Evolutionary conservation across 2,888 invertebrate species (phyloP).

Genomic region (Globia sparganii): DNA sequence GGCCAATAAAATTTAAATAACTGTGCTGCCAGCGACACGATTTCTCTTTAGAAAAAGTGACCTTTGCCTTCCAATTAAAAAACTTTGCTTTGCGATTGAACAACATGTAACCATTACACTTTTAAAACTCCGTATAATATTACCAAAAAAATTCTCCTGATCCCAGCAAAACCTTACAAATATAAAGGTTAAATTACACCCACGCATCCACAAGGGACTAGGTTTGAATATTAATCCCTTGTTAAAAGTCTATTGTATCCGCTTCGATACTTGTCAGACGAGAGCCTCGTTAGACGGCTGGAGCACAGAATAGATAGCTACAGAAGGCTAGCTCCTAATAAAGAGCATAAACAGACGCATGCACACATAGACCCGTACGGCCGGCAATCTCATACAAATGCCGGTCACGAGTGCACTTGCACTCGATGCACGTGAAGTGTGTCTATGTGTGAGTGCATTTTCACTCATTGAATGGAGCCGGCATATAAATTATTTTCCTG

Average conservation of each 20-base stretch:
- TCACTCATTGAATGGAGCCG: no score
- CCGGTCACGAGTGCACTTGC: no score
- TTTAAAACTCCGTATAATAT: not conserved
- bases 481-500: not conserved
- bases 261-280: slow-evolving; percentile 21
- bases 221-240: slow-evolving; percentile 58
- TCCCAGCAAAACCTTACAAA: slow-evolving; percentile 9
- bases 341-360: no score
- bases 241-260: slow-evolving; percentile 49
- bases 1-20: not conserved
- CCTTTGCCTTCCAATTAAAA: not conserved
- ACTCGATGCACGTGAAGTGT: not conserved
- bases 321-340: slow-evolving; percentile 2
- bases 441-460: not conserved
- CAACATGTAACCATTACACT: no score
- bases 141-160: not conserved
- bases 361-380: not conserved
- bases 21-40: not conserved
- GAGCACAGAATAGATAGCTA: not conserved
- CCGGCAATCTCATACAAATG: not conserved
- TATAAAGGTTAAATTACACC: slow-evolving; percentile 19
- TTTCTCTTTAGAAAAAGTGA: not conserved
- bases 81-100: not conserved
- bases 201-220: not conserved
- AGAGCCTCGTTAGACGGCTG: slow-evolving; percentile 38